Evolutionary conservation across 2,113 vertebrate species (phyloP).

Genomic region (Eudyptes chrysolophus): DNA sequence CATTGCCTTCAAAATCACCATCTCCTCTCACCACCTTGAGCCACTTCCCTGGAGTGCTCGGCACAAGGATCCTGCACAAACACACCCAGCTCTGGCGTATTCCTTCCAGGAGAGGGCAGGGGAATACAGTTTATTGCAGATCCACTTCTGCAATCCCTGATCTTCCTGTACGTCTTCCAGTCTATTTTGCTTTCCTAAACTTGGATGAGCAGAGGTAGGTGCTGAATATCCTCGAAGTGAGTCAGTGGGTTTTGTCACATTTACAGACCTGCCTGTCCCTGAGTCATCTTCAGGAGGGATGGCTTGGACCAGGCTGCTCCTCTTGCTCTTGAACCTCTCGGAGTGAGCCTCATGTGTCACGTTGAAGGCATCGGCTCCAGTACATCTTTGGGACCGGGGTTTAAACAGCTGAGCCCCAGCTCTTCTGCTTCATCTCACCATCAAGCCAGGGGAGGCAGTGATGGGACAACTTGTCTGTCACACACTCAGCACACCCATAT

Average conservation of each 20-base stretch:
- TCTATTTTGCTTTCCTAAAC: not conserved
- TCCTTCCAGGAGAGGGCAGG: slow-evolving; percentile 71
- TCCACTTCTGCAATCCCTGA: not conserved
- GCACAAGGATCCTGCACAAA: not conserved
- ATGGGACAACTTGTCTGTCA: not conserved
- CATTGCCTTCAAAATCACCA: not conserved
- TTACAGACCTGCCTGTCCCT: not conserved
- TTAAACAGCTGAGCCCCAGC: not conserved
- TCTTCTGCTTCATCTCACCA: not conserved
- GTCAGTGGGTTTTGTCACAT: not conserved
- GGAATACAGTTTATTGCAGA: slow-evolving; percentile 54
- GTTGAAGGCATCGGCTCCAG: not conserved
- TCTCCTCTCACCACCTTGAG: not conserved
- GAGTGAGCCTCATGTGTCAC: not conserved
- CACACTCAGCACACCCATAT: not conserved
- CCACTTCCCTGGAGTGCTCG: not conserved
- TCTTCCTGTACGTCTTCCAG: not conserved
- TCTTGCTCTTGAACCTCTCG: not conserved
- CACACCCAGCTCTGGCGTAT: slow-evolving; percentile 9
- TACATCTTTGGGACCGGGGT: not conserved
- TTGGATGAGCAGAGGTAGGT: not conserved
- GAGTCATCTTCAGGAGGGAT: not conserved
- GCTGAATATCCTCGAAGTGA: not conserved
- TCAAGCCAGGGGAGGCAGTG: not conserved
- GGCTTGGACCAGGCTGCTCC: not conserved